Evolutionary conservation across 1,140 invertebrate genomes (phyloP).

Genomic region (Liolophura sinensis): DNA sequence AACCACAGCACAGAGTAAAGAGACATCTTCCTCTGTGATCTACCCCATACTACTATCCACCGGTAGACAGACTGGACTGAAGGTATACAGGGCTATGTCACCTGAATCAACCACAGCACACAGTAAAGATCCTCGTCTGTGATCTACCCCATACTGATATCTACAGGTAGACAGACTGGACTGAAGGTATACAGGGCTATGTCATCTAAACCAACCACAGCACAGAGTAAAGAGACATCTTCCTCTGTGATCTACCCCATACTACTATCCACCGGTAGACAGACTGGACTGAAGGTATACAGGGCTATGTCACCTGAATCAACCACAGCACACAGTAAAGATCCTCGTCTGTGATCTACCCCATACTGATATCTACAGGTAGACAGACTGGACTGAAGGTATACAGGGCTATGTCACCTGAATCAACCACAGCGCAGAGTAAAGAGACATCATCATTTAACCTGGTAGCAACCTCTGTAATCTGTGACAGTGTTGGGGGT

Average conservation of each 20-base stretch:
- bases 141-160: slow-evolving; percentile 17
- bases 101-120: slow-evolving; percentile 51
- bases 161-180: slow-evolving; percentile 22
- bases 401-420: slow-evolving; percentile 50
- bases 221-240: slow-evolving; percentile 41
- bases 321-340: slow-evolving; percentile 48
- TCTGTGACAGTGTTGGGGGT: too few species aligned
- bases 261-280: slow-evolving; percentile 21
- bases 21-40: too few species aligned
- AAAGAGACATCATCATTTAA: slow-evolving; percentile 36
- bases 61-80: slow-evolving; percentile 29
- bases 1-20: background rate
- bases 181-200: slow-evolving; percentile 47
- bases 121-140: slow-evolving; percentile 33
- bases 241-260: slow-evolving; percentile 23
- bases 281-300: slow-evolving; percentile 34
- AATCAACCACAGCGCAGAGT: slow-evolving; percentile 47
- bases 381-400: slow-evolving; percentile 31
- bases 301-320: slow-evolving; percentile 50
- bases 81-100: slow-evolving; percentile 47
- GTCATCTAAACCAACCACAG: slow-evolving; percentile 48
- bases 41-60: slow-evolving; percentile 18
- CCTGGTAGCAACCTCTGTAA: too few species aligned
- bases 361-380: slow-evolving; percentile 22
- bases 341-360: slow-evolving; percentile 22